These are phyloP conservation scores for Sphaerophoria taeniata DNA, from an alignment of 2,888 invertebrate genomes.

Conservation along the genomic window DNA sequence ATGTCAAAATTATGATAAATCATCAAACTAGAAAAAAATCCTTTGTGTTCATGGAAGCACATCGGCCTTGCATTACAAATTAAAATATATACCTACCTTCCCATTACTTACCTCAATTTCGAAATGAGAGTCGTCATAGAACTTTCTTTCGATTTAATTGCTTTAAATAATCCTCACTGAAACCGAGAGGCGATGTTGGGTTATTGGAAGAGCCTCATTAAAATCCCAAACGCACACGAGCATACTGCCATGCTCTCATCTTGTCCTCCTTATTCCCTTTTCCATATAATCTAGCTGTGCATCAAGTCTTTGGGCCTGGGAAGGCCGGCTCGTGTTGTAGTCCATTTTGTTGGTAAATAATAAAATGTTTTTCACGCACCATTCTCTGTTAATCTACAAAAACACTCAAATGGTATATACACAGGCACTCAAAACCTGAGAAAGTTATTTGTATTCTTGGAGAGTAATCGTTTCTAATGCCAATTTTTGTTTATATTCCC, in stretches of 20 bases:
- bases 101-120: neutral
- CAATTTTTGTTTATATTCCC: conserved; percentile 71
- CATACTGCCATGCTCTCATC: neutral
- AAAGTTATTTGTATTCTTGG: conserved; percentile 70
- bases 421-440: conserved; percentile 67
- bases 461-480: conserved; percentile 64
- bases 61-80: neutral
- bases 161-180: conserved; percentile 46
- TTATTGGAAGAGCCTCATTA: conserved; percentile 55
- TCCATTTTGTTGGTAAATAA: conserved; percentile 33
- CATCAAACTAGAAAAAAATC: no score
- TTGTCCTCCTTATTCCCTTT: no score
- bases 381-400: conserved; percentile 63
- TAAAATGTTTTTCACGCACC: conserved; percentile 58
- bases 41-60: neutral
- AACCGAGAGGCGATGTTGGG: conserved; percentile 19
- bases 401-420: no score
- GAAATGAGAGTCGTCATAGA: neutral
- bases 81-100: neutral
- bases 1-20: no score
- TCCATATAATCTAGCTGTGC: no score
- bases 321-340: neutral
- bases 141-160: conserved; percentile 39
- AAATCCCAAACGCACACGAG: conserved; percentile 45
- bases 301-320: neutral